phyloP scores from a whole-genome alignment of 2,888 invertebrate genomes.

The Lycocerus yunnanus region DNA sequence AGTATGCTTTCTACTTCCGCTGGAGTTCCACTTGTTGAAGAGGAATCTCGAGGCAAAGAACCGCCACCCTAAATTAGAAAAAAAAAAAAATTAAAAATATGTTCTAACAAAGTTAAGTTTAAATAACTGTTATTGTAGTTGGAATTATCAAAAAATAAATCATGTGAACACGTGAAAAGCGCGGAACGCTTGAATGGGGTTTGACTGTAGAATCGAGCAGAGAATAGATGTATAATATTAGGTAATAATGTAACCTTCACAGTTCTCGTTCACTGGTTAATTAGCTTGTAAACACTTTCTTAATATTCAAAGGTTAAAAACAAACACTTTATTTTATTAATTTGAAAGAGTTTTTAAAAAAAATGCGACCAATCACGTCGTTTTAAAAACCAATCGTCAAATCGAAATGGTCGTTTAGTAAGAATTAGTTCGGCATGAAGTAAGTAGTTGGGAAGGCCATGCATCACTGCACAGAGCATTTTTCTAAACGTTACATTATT shows the following conservation, averaged over 20 bases:
- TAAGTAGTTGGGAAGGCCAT: constrained; percentile 17
- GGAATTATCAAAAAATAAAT: no score
- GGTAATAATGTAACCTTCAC: background rate
- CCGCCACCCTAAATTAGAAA: constrained; percentile 44
- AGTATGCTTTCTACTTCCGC: constrained; percentile 68
- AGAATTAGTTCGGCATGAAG: constrained; percentile 1
- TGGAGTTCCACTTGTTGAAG: constrained; percentile 58
- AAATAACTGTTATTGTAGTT: no score
- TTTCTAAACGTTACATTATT: constrained; percentile 16
- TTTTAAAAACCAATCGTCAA: background rate
- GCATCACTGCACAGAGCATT: constrained; percentile 9
- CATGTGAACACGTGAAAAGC: background rate
- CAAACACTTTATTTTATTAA: background rate
- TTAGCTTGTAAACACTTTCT: background rate
- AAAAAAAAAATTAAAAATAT: background rate
- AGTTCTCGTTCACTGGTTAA: background rate
- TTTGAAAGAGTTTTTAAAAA: background rate
- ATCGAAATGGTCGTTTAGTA: constrained; percentile 7
- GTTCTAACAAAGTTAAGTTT: no score
- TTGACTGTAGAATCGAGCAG: background rate
- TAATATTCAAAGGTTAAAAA: background rate
- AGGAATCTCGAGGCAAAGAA: constrained; percentile 52
- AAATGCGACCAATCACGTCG: background rate
- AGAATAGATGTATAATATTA: background rate
- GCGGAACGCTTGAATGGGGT: background rate